phyloP scores from a whole-genome alignment of 2,797 vertebrate species.

The Sebastes cheni region DNA sequence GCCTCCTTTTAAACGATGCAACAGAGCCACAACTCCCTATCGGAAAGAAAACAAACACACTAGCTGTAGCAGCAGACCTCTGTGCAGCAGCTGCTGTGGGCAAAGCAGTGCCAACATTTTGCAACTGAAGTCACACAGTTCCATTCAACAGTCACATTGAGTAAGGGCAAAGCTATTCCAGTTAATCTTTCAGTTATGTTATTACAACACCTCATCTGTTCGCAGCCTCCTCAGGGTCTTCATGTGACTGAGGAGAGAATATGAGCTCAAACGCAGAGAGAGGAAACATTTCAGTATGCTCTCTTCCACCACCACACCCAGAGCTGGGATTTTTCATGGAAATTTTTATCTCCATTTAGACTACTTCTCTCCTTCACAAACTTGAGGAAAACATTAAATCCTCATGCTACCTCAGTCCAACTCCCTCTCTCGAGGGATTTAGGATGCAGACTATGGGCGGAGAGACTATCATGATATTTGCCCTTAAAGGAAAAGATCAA shows the following conservation, averaged over 20 bases:
- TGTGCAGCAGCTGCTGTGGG: constrained; percentile 59
- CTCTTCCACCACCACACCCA: constrained; percentile 51
- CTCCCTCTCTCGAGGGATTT: constrained; percentile 30
- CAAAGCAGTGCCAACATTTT: constrained; percentile 64
- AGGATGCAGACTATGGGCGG: not conserved
- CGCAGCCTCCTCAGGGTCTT: constrained; percentile 60
- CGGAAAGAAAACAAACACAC: constrained; percentile 25
- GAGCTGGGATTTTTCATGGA: constrained; percentile 35
- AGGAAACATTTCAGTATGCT: constrained; percentile 57
- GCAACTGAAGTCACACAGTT: constrained; percentile 65
- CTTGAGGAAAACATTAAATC: constrained; percentile 32
- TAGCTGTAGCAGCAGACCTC: constrained; percentile 15
- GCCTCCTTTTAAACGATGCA: constrained; percentile 1
- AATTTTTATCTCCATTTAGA: constrained; percentile 38
- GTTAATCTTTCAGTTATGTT: constrained; percentile 63
- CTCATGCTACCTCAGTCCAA: not conserved
- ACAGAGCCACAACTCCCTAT: constrained; percentile 17
- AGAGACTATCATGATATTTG: not conserved
- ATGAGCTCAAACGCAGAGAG: constrained; percentile 50
- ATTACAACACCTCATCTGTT: constrained; percentile 73
- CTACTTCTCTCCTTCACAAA: constrained; percentile 20
- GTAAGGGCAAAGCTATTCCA: constrained; percentile 67
- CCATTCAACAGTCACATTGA: constrained; percentile 60
- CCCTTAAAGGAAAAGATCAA: not conserved
- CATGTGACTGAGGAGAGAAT: constrained; percentile 61